Percentiles rank a stretch among this genome's conserved stretches.
Conservation (phyloP, 2,888 invertebrate genomes). For the Yponomeuta evonymella region DNA sequence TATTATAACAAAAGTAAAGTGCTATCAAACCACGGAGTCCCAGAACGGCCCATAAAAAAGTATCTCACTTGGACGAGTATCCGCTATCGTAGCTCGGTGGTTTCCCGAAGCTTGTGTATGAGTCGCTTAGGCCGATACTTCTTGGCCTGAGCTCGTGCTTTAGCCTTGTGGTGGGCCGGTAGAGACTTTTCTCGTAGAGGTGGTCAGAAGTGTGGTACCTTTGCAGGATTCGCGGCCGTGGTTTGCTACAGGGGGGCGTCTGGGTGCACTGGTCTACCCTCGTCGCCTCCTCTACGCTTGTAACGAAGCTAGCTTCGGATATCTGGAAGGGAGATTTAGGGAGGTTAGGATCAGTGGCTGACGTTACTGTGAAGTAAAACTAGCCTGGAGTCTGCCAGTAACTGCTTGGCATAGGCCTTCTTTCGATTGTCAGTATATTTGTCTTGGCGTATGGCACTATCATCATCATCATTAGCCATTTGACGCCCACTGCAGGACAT, state of each 20-base stretch:
- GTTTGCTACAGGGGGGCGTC: conserved; percentile 63
- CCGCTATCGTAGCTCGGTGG: conserved; percentile 59
- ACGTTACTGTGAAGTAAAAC: background rate
- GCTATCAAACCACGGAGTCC: background rate
- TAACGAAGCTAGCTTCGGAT: conserved; percentile 70
- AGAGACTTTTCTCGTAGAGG: conserved; percentile 42
- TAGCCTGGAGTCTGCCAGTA: background rate
- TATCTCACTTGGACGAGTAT: conserved; percentile 51
- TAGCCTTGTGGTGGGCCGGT: conserved; percentile 37
- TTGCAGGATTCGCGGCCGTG: conserved; percentile 68
- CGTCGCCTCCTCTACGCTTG: conserved; percentile 59
- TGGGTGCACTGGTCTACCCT: conserved; percentile 68
- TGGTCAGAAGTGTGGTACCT: conserved; percentile 75
- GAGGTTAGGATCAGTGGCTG: background rate
- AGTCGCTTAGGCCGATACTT: conserved; percentile 57
- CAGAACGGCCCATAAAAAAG: conserved; percentile 9
- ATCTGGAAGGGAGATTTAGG: conserved; percentile 40
- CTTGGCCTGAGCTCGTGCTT: conserved; percentile 51
- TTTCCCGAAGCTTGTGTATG: conserved; percentile 57
- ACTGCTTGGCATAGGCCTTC: background rate
- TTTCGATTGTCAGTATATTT: no score
- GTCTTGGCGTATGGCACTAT: no score
- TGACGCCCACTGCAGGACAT: no score
- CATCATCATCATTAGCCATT: no score
- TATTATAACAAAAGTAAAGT: no score